Percentiles rank a stretch among this genome's conserved stretches.
Evolutionary conservation across 2,888 invertebrate genomes (phyloP).

Genomic region (Metacarcinus magister): DNA sequence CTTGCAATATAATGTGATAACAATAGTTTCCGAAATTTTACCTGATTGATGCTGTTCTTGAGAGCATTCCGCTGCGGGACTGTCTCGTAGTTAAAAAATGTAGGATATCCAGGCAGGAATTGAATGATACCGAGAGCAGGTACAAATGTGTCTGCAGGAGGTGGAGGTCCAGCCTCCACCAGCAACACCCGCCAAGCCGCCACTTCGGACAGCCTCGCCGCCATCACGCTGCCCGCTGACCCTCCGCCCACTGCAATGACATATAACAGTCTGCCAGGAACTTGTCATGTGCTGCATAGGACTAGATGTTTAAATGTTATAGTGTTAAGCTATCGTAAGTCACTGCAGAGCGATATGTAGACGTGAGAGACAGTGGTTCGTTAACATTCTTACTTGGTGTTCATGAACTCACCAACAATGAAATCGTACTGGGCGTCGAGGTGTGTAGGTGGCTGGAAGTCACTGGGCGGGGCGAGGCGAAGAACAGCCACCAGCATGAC

Average conservation of each 20-base stretch:
- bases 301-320: neutral
- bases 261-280: neutral
- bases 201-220: conserved; percentile 64
- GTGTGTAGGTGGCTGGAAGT: neutral
- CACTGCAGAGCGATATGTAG: neutral
- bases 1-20: too few relatives aligned
- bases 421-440: conserved; percentile 45
- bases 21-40: neutral
- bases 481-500: neutral
- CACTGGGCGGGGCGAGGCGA: neutral
- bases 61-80: conserved; percentile 53
- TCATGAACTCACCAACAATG: conserved; percentile 26
- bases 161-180: conserved; percentile 59
- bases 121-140: neutral
- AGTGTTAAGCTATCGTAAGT: neutral
- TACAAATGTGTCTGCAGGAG: conserved; percentile 34
- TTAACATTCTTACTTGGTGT: neutral
- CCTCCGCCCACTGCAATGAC: conserved; percentile 61
- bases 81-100: neutral
- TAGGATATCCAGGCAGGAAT: neutral
- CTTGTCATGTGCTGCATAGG: neutral
- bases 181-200: conserved; percentile 55
- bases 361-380: neutral
- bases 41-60: neutral
- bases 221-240: conserved; percentile 58